Conservation (phyloP, 1,140 invertebrate genomes). For the Heliconius himera region DNA sequence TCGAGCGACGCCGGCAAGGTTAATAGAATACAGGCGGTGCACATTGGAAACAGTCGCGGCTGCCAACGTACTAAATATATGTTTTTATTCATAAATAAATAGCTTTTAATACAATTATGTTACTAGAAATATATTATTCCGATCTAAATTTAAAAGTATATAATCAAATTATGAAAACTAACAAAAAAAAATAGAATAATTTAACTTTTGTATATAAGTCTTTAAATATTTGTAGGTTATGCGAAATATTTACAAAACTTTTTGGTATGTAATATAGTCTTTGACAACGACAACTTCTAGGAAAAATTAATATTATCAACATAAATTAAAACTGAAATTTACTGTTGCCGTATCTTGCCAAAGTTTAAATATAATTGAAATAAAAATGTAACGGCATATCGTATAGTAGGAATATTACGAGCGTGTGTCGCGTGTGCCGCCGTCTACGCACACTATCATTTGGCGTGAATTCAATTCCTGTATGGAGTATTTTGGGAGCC, state of each 20-base stretch:
- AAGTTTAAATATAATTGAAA: slow-evolving; percentile 33
- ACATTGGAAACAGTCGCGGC: slow-evolving; percentile 41
- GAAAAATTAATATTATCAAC: neutral
- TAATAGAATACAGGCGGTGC: slow-evolving; percentile 56
- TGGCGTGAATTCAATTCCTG: slow-evolving; percentile 78
- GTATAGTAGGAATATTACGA: slow-evolving; percentile 77
- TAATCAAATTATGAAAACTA: neutral
- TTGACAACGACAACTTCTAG: neutral
- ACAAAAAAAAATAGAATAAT: neutral
- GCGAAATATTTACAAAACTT: neutral
- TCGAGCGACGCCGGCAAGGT: slow-evolving; percentile 50
- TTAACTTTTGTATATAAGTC: too few species aligned
- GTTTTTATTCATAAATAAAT: slow-evolving; percentile 17
- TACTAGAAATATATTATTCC: neutral
- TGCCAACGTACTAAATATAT: slow-evolving; percentile 27
- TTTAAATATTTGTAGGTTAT: neutral
- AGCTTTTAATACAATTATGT: slow-evolving; percentile 10
- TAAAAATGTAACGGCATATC: slow-evolving; percentile 74
- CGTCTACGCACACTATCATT: slow-evolving; percentile 75
- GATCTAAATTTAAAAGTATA: neutral
- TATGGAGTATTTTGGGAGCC: slow-evolving; percentile 76
- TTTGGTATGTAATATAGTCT: neutral
- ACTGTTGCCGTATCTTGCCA: neutral
- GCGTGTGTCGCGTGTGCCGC: slow-evolving; percentile 55
- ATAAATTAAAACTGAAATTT: neutral